Percentiles rank a stretch among this genome's conserved stretches.
These are phyloP conservation scores for Alviniconcha strummeri DNA, from an alignment of 2,888 invertebrate species.

Conservation along the genomic window DNA sequence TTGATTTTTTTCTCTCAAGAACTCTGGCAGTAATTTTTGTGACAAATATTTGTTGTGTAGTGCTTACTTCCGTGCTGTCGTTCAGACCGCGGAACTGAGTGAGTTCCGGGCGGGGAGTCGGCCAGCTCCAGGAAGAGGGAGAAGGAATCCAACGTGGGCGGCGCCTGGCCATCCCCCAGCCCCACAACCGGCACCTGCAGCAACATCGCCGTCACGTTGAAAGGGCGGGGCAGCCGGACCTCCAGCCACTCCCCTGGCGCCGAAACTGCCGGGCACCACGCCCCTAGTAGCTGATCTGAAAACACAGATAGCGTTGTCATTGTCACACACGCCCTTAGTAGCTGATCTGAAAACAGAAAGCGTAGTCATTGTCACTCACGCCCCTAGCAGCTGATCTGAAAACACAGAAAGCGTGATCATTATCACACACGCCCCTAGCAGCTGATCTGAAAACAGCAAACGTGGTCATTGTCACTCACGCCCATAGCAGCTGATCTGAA, in stretches of 20 bases:
- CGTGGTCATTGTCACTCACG: conserved; percentile 28
- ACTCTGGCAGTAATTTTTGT: too few relatives aligned
- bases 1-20: too few relatives aligned
- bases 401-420: neutral
- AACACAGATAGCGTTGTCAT: neutral
- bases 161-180: neutral
- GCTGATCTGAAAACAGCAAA: neutral
- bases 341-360: neutral
- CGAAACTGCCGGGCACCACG: conserved; percentile 45
- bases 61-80: conserved; percentile 11
- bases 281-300: conserved; percentile 40
- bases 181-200: conserved; percentile 40
- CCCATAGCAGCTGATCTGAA: conserved; percentile 40
- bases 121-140: conserved; percentile 42
- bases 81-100: conserved; percentile 15
- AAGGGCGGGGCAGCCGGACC: conserved; percentile 42
- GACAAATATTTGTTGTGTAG: too few relatives aligned
- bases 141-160: conserved; percentile 39
- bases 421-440: neutral
- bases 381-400: conserved; percentile 40
- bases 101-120: conserved; percentile 37
- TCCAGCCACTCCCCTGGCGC: conserved; percentile 44
- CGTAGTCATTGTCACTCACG: conserved; percentile 28
- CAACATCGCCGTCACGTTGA: conserved; percentile 38
- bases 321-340: neutral